Evolutionary conservation across 2,888 invertebrate species (phyloP).

Genomic region (Polylopha cassiicola): DNA sequence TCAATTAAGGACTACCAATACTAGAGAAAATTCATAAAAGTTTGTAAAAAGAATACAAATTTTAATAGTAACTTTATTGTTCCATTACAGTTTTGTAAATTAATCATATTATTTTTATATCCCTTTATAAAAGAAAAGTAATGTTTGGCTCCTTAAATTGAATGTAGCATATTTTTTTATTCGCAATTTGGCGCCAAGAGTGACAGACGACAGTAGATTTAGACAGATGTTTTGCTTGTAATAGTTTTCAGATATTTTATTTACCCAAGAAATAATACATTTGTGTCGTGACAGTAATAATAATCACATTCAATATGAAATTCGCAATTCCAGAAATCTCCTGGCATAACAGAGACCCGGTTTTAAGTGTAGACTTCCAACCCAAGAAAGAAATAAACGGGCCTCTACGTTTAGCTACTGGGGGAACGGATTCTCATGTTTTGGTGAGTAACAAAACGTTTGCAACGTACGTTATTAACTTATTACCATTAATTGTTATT

Average conservation of each 20-base stretch:
- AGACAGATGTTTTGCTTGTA: conserved; percentile 25
- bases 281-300: neutral
- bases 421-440: conserved; percentile 93
- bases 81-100: too few relatives aligned
- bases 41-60: too few relatives aligned
- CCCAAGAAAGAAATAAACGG: conserved; percentile 71
- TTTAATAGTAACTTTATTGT: too few relatives aligned
- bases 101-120: too few relatives aligned
- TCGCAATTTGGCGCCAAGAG: too few relatives aligned
- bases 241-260: conserved; percentile 28
- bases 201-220: too few relatives aligned
- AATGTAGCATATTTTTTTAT: too few relatives aligned
- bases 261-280: conserved; percentile 4
- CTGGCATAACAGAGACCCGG: conserved; percentile 97
- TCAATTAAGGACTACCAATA: too few relatives aligned
- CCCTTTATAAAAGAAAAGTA: too few relatives aligned
- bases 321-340: conserved; percentile 97
- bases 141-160: too few relatives aligned
- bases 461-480: neutral
- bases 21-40: too few relatives aligned
- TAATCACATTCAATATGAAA: conserved; percentile 81
- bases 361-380: conserved; percentile 92
- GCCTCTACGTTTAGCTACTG: conserved; percentile 89
- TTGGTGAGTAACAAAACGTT: conserved; percentile 78
- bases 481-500: neutral